Conservation (phyloP, 1,140 invertebrate species). For the Polypedilum pembai region DNA sequence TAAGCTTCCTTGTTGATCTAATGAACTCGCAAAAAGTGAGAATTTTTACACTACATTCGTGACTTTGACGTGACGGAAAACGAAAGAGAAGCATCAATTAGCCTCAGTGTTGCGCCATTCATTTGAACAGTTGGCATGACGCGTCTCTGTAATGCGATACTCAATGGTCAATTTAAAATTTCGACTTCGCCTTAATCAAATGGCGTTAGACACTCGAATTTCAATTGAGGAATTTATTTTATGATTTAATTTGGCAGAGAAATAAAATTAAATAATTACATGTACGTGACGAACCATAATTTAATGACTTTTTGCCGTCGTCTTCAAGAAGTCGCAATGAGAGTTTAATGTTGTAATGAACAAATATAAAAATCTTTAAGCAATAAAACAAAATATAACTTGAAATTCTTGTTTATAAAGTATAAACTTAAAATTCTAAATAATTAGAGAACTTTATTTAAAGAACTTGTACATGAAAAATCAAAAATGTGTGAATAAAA, state of each 20-base stretch:
- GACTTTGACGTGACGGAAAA: not conserved
- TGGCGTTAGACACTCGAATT: not conserved
- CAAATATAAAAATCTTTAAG: too few species aligned
- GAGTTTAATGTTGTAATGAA: not conserved
- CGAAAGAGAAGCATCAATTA: not conserved
- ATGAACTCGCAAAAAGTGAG: not conserved
- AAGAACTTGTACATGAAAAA: too few species aligned
- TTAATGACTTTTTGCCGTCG: not conserved
- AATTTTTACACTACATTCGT: not conserved
- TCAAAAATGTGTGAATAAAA: too few species aligned
- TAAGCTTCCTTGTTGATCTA: slow-evolving; percentile 6
- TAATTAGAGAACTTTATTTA: too few species aligned
- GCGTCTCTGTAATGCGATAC: not conserved
- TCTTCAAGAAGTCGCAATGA: not conserved
- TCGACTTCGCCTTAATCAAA: not conserved
- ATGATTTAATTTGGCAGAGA: slow-evolving; percentile 15
- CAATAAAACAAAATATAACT: too few species aligned
- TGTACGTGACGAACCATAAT: slow-evolving; percentile 20
- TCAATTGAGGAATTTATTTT: not conserved
- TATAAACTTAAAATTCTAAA: too few species aligned
- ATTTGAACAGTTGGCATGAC: not conserved
- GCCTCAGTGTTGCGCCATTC: not conserved
- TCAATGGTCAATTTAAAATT: not conserved
- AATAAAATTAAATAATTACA: slow-evolving; percentile 21
- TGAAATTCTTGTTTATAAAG: too few species aligned